phyloP scores from a whole-genome alignment of 2,113 vertebrate genomes.

The Empidonax traillii region DNA sequence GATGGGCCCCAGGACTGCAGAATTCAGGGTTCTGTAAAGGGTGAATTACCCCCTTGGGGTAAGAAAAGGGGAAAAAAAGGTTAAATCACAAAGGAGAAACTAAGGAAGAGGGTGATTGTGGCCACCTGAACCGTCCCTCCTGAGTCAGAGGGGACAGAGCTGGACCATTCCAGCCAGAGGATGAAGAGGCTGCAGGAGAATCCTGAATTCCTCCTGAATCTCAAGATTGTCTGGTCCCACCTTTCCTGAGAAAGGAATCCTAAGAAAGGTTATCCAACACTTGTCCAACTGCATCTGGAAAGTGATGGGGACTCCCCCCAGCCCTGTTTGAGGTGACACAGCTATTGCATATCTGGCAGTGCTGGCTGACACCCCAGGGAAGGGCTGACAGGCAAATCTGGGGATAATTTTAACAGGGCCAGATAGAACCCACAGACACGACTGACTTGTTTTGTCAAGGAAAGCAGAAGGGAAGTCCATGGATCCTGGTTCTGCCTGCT shows the following conservation, averaged over 20 bases:
- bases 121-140: neutral
- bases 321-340: neutral
- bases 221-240: neutral
- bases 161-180: neutral
- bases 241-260: neutral
- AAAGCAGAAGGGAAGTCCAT: neutral
- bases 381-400: neutral
- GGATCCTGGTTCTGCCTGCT: neutral
- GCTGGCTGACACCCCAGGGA: accelerated
- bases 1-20: neutral
- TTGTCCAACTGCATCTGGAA: neutral
- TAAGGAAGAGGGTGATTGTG: neutral
- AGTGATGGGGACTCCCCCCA: neutral
- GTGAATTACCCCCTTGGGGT: neutral
- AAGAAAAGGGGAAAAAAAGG: neutral
- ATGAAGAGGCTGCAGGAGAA: neutral
- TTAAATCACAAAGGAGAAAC: neutral
- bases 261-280: neutral
- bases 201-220: neutral
- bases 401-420: neutral
- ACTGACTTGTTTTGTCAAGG: neutral
- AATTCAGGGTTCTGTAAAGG: neutral
- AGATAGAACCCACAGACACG: no score
- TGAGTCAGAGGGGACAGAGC: neutral
- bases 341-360: neutral